Evolutionary conservation across 2,888 invertebrate species (phyloP), one percentile per base, ranked within the genome.

Genomic region (Trichogramma dendrolimi): DNA sequence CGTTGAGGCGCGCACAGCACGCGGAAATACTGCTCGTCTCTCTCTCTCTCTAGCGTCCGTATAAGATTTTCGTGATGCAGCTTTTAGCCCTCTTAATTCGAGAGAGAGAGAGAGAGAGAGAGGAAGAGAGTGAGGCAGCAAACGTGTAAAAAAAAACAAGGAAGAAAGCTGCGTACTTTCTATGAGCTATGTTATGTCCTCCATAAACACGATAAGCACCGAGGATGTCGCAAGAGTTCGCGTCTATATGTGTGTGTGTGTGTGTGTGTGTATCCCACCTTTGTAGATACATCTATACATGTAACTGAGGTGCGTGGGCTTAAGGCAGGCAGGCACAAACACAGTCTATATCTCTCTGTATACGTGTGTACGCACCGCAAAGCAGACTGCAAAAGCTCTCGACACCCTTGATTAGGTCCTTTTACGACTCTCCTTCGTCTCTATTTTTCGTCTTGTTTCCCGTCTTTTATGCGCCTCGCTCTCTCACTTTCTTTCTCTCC

Each of bases 171-270:
- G 27, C 27, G 27, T 27, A 27, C 27, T 27, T 27, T 27, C 27
- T 27, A 27, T 27, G 27, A 27, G 27, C 27, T 27, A 71, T 67
- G 72, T 73, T 72, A 73, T 71, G 68, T 66, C 69, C 27, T 27
- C 71, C 72, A 71, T 73, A 74, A 74, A 73, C 69, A 68, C 71
- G 72, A 71, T 71, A 71, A 74, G 72, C 72, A 72, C 71, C 71
- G 69, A 71, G 71, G 71, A 71, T 61, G 67, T 69, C 67, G 67
- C 58, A 65, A 69, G 67, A 63, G 66, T 58, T 27, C 27, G 27
- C 27, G 27, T 27, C 27, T 27, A 27, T 27, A 3, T 3, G 27
- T 27, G 27, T 27, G 6, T 14, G 8, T n/a, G 6, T 27, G 27
- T 3, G 27, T 27, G 27, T 27, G 6, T 14, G 8, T n/a, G 6